These are phyloP conservation scores for Sesamia inferens DNA, from an alignment of 2,888 invertebrate species.

Conservation along the genomic window DNA sequence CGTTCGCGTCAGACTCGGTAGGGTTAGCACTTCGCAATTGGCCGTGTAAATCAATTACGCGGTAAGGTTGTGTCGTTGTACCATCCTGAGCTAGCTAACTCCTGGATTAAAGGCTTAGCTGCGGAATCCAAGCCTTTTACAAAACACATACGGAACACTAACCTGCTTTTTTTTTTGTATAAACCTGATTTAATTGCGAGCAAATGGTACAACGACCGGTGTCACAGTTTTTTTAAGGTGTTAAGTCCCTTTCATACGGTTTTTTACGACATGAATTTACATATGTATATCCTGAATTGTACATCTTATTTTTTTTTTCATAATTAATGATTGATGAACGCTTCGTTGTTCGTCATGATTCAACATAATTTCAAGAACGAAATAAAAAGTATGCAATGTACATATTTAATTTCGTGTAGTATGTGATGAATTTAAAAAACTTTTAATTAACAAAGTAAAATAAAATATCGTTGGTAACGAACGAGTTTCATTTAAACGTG, in stretches of 20 bases:
- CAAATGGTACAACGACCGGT: conserved; percentile 30
- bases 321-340: not conserved
- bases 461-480: conserved; percentile 15
- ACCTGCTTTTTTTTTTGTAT: conserved; percentile 53
- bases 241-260: not conserved
- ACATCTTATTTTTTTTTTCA: not conserved
- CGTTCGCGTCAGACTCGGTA: conserved; percentile 25
- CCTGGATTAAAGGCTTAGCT: conserved; percentile 66
- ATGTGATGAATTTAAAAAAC: conserved; percentile 10
- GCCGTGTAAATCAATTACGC: conserved; percentile 67
- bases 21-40: conserved; percentile 54
- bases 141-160: conserved; percentile 52
- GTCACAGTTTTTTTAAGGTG: conserved; percentile 4
- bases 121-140: conserved; percentile 61
- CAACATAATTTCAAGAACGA: not conserved
- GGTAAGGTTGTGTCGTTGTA: conserved; percentile 56
- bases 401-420: too few species aligned
- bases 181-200: conserved; percentile 49
- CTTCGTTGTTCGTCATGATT: not conserved
- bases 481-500: conserved; percentile 15
- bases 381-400: not conserved
- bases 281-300: not conserved
- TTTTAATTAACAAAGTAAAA: conserved; percentile 16
- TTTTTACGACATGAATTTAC: not conserved
- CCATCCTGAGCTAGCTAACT: conserved; percentile 62